Evolutionary conservation across 2,113 vertebrate species (phyloP).

Genomic region (Leuciscus idus): DNA sequence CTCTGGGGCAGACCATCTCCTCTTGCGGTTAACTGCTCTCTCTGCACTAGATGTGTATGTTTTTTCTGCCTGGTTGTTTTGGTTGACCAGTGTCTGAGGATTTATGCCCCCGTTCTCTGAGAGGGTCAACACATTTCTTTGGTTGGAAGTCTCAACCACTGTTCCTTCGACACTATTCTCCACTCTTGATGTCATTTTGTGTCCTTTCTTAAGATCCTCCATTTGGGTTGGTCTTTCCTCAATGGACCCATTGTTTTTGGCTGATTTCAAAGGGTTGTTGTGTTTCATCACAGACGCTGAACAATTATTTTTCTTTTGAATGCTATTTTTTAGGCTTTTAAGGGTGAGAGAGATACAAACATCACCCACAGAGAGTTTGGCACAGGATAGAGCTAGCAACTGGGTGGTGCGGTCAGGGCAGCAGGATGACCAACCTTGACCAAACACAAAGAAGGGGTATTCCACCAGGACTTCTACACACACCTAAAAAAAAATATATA

Average conservation of each 20-base stretch:
- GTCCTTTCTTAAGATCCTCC: conserved; percentile 69
- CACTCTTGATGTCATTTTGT: conserved; percentile 79
- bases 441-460: conserved; percentile 99
- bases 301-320: conserved; percentile 66
- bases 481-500: conserved; percentile 78
- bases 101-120: conserved; percentile 84
- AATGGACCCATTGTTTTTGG: conserved; percentile 76
- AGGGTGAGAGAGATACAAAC: conserved; percentile 98
- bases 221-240: conserved; percentile 62
- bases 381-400: conserved; percentile 96
- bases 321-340: conserved; percentile 90
- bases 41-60: conserved; percentile 78
- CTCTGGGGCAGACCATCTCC: conserved; percentile 98
- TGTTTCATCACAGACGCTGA: conserved; percentile 59
- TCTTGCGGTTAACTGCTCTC: conserved; percentile 83
- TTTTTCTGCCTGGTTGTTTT: conserved; percentile 77
- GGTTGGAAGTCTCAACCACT: conserved; percentile 36
- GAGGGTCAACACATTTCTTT: conserved; percentile 69
- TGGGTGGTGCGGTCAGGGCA: conserved; percentile 95
- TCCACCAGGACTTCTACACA: conserved; percentile 97
- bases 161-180: conserved; percentile 71
- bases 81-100: conserved; percentile 66
- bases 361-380: conserved; percentile 96
- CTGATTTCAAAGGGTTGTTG: conserved; percentile 73
- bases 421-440: conserved; percentile 99